phyloP scores from a whole-genome alignment of 2,113 vertebrate species.

The Plecturocebus donacophilus region DNA sequence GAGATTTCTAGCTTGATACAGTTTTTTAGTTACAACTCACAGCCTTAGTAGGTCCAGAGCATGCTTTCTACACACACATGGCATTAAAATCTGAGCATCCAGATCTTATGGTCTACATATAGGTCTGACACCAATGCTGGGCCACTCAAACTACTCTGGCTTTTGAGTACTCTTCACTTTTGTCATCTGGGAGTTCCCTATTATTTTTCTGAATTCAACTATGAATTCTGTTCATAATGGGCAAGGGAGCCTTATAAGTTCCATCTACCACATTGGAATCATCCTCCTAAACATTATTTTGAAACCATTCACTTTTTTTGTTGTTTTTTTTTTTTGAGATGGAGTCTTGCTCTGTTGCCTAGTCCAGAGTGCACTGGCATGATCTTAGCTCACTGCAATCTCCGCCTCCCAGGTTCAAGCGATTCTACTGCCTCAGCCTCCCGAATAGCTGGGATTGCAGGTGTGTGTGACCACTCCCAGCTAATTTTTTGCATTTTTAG shows the following conservation, averaged over 20 bases:
- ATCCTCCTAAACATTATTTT: background rate
- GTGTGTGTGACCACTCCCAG: too few relatives aligned
- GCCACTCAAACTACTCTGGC: background rate
- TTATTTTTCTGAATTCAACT: background rate
- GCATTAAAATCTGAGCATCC: background rate
- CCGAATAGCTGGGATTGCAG: too few relatives aligned
- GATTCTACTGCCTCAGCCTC: too few relatives aligned
- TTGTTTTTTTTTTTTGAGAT: too few relatives aligned
- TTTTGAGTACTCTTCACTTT: background rate
- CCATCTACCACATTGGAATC: background rate
- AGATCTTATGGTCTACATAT: background rate
- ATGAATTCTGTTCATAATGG: background rate
- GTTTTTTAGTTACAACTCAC: background rate
- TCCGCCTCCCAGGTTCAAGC: too few relatives aligned
- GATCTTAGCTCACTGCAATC: too few relatives aligned
- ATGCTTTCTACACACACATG: background rate
- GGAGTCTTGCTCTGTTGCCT: too few relatives aligned
- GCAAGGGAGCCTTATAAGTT: background rate
- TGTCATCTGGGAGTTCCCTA: background rate
- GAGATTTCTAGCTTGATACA: background rate
- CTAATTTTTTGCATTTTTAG: too few relatives aligned
- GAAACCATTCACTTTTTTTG: background rate
- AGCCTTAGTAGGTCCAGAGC: background rate
- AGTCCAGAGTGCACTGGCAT: too few relatives aligned
- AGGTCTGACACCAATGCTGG: background rate